A percentile compares a stretch with the other conserved stretches of the same genome.
Evolutionary conservation across 2,797 vertebrate species (phyloP).

Genomic region (Martes flavigula): DNA sequence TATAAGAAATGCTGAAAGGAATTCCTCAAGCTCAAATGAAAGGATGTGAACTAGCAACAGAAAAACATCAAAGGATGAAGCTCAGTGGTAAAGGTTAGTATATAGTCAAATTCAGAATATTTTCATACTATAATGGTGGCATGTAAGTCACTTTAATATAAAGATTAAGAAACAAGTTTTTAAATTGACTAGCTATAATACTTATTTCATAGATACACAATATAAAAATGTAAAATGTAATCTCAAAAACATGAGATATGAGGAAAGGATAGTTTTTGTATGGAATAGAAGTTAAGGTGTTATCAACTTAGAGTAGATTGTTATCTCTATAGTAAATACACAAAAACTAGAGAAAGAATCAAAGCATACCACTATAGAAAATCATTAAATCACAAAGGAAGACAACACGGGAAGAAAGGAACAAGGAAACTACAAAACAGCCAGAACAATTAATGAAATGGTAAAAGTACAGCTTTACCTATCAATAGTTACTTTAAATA

Average conservation of each 20-base stretch:
- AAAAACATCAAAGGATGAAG: not conserved
- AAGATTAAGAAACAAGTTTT: not conserved
- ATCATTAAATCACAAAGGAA: not conserved
- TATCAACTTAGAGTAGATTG: not conserved
- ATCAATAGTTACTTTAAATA: not conserved
- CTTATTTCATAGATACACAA: not conserved
- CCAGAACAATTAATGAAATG: not conserved
- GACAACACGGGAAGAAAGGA: not conserved
- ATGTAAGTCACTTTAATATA: not conserved
- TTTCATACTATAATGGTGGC: not conserved
- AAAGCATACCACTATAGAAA: not conserved
- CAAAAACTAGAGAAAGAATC: not conserved
- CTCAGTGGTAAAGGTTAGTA: no score
- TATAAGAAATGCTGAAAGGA: not conserved
- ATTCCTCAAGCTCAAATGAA: not conserved
- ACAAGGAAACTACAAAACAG: not conserved
- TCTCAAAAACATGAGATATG: not conserved
- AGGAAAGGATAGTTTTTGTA: not conserved
- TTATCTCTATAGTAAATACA: not conserved
- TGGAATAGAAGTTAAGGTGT: not conserved
- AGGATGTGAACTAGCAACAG: not conserved
- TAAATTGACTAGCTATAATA: not conserved
- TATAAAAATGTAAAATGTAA: not conserved
- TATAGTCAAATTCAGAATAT: not conserved
- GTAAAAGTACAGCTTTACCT: not conserved